phyloP scores from a whole-genome alignment of 2,113 vertebrate species.

The Urocynchramus pylzowi region DNA sequence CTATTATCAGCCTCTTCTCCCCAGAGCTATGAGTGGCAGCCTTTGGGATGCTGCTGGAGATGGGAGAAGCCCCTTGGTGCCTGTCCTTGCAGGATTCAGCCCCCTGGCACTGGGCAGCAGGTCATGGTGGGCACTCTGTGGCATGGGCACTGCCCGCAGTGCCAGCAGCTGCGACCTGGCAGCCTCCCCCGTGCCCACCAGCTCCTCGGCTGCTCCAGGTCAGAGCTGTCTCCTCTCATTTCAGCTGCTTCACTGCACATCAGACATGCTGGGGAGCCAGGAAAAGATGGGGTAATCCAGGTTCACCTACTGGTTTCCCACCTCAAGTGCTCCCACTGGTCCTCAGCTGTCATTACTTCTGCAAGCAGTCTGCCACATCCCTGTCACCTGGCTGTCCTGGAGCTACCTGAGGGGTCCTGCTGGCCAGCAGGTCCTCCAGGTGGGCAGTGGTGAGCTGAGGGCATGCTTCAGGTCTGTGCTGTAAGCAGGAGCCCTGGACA shows the following conservation, averaged over 20 bases:
- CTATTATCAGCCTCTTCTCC: not conserved
- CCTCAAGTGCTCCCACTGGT: rapidly evolving
- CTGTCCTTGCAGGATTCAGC: not conserved
- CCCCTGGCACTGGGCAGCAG: not conserved
- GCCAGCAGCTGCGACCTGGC: not conserved
- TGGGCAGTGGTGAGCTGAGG: not conserved
- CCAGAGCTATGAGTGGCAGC: not conserved
- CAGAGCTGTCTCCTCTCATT: not conserved
- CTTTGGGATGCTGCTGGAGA: rapidly evolving
- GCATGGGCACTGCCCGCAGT: rapidly evolving
- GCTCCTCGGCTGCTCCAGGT: not conserved
- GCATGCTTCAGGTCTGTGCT: too few relatives aligned
- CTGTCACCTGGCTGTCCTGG: not conserved
- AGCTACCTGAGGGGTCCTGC: not conserved
- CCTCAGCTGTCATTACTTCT: rapidly evolving
- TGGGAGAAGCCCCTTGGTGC: not conserved
- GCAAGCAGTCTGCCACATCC: rapidly evolving
- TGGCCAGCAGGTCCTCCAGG: not conserved
- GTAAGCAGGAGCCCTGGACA: not conserved
- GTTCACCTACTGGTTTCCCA: not conserved
- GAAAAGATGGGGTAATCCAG: not conserved
- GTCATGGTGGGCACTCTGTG: rapidly evolving
- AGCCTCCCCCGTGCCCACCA: rapidly evolving
- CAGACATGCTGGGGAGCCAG: not conserved
- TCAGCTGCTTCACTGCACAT: not conserved